Percentiles rank a stretch among this genome's conserved stretches.
Conservation (phyloP, 2,888 invertebrate genomes). For the Erebia epiphron region DNA sequence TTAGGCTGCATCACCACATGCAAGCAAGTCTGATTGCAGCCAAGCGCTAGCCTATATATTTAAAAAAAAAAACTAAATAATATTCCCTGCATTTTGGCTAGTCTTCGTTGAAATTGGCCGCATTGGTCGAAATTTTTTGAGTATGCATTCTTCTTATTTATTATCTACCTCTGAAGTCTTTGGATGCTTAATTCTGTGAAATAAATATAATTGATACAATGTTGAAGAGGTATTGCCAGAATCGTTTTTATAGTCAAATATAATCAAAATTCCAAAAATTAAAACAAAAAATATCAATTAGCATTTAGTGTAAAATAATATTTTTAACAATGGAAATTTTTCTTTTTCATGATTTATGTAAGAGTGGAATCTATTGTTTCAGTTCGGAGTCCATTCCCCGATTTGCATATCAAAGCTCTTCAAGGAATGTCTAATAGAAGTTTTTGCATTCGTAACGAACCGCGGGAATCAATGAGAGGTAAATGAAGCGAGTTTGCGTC, state of each 20-base stretch:
- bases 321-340: slow-evolving; percentile 36
- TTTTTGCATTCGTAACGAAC: slow-evolving; percentile 76
- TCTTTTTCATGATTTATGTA: slow-evolving; percentile 44
- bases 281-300: slow-evolving; percentile 15
- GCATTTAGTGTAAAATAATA: slow-evolving; percentile 26
- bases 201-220: too few relatives aligned
- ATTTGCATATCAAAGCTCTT: slow-evolving; percentile 73
- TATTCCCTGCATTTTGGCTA: too few relatives aligned
- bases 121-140: too few relatives aligned
- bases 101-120: too few relatives aligned
- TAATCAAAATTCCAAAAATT: slow-evolving; percentile 15
- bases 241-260: neutral
- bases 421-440: slow-evolving; percentile 67
- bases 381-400: slow-evolving; percentile 54
- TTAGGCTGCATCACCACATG: too few relatives aligned
- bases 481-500: slow-evolving; percentile 57
- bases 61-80: too few relatives aligned
- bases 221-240: too few relatives aligned
- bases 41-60: too few relatives aligned
- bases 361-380: slow-evolving; percentile 68
- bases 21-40: too few relatives aligned
- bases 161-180: too few relatives aligned
- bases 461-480: slow-evolving; percentile 65
- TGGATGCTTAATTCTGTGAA: too few relatives aligned
- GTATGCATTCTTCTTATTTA: too few relatives aligned